phyloP scores from a whole-genome alignment of 2,113 vertebrate species.

The Panurus biarmicus region DNA sequence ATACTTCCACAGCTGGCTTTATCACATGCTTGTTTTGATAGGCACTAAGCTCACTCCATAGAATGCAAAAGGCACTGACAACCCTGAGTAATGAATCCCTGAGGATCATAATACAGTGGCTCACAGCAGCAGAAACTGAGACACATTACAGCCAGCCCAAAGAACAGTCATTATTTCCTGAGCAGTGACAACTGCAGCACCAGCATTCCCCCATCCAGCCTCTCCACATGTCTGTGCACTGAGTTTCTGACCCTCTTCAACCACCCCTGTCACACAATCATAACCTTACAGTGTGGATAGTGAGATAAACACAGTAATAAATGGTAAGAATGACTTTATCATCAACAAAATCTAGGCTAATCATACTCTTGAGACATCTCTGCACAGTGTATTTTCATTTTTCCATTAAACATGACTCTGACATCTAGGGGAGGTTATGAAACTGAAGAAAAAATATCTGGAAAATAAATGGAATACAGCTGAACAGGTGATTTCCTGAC shows the following conservation, averaged over 20 bases:
- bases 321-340: background rate
- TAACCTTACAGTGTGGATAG: background rate
- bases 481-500: background rate
- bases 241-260: background rate
- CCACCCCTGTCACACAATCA: background rate
- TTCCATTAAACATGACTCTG: background rate
- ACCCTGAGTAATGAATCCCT: background rate
- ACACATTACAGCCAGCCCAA: background rate
- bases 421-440: background rate
- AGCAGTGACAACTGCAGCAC: background rate
- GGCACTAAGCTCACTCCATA: background rate
- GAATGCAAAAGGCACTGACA: background rate
- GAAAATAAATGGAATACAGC: background rate
- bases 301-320: conserved; percentile 9
- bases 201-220: background rate
- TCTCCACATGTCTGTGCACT: background rate
- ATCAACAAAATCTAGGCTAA: background rate
- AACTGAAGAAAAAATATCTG: background rate
- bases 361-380: background rate
- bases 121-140: background rate
- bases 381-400: background rate
- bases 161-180: background rate
- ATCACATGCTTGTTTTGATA: background rate
- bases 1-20: background rate
- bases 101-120: background rate